These are phyloP conservation scores for Sepioteuthis lessoniana DNA, from an alignment of 2,888 invertebrate species.

Conservation along the genomic window DNA sequence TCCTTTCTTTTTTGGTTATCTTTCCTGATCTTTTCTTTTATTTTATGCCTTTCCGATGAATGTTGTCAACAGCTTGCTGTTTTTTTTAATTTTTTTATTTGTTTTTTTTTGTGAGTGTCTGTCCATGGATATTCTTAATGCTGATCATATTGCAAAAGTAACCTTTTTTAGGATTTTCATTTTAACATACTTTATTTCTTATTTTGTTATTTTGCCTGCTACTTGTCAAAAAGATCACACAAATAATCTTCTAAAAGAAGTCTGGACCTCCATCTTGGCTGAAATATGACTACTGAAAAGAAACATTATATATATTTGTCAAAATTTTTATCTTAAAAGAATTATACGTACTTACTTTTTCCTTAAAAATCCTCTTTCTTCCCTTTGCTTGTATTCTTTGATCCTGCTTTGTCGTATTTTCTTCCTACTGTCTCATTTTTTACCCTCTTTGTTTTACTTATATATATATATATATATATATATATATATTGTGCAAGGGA, in stretches of 20 bases:
- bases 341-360: too few relatives aligned
- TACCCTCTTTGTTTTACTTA: too few relatives aligned
- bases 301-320: too few relatives aligned
- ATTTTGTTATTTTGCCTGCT: neutral
- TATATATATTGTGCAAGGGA: too few relatives aligned
- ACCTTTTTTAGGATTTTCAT: neutral
- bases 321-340: too few relatives aligned
- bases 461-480: too few relatives aligned
- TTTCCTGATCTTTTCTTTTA: neutral
- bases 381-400: too few relatives aligned
- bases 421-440: too few relatives aligned
- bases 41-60: neutral
- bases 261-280: conserved; percentile 21
- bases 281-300: conserved; percentile 20
- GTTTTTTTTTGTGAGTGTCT: neutral
- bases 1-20: neutral
- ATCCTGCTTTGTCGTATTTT: too few relatives aligned
- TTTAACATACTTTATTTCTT: neutral
- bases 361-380: too few relatives aligned
- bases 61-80: neutral
- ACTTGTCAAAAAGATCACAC: conserved; percentile 6
- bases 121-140: neutral
- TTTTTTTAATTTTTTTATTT: neutral
- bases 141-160: neutral
- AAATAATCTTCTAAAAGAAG: conserved; percentile 14